Conservation (phyloP, 2,797 vertebrate species). For the Cirrhinus mrigala region DNA sequence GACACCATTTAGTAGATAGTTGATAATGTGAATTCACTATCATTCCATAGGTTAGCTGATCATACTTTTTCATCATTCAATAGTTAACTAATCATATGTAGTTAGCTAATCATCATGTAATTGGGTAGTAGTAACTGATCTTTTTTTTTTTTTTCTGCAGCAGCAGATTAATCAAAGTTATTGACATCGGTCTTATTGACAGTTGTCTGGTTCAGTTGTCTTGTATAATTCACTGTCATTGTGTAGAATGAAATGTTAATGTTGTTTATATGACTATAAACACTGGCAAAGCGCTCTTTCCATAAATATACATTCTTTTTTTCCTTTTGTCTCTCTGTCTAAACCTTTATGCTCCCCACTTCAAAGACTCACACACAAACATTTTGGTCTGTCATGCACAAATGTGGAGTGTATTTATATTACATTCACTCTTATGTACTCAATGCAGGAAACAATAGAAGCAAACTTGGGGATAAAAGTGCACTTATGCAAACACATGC, state of each 20-base stretch:
- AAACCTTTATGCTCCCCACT: neutral
- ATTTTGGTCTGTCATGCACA: neutral
- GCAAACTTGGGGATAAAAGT: slow-evolving; percentile 3
- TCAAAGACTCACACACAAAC: neutral
- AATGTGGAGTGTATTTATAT: neutral
- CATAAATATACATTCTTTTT: neutral
- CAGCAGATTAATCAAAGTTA: neutral
- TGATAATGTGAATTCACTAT: neutral
- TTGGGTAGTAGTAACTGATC: neutral
- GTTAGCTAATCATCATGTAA: neutral
- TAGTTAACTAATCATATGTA: neutral
- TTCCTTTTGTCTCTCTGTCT: neutral
- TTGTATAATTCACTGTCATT: slow-evolving; percentile 55
- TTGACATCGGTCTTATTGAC: neutral
- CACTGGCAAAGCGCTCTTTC: neutral
- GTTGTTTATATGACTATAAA: neutral
- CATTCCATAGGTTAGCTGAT: neutral
- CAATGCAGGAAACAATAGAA: slow-evolving; percentile 5
- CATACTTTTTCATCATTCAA: neutral
- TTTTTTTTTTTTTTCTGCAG: neutral
- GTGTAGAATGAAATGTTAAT: neutral
- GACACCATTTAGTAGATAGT: neutral
- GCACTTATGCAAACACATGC: neutral
- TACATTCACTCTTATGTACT: neutral
- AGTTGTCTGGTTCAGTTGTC: slow-evolving; percentile 16